Percentiles rank a stretch among this genome's conserved stretches.
phyloP scores from a whole-genome alignment of 2,797 vertebrate species.

The Rhadinocentrus ornatus region DNA sequence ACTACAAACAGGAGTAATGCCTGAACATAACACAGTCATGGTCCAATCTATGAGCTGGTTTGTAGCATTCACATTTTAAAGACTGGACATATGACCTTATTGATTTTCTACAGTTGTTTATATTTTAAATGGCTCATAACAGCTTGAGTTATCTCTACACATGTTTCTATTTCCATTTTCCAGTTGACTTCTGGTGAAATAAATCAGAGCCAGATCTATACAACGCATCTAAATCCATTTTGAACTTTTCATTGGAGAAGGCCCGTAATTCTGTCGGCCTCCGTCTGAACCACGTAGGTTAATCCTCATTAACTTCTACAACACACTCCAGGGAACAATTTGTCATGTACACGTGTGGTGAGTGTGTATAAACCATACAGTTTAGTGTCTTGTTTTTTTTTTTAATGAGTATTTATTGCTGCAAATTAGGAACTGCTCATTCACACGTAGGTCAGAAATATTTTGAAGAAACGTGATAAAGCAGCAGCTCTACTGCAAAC shows the following conservation, averaged over 20 bases:
- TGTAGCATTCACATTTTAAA: slow-evolving; percentile 18
- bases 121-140: slow-evolving; percentile 45
- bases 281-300: slow-evolving; percentile 47
- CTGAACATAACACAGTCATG: background rate
- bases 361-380: slow-evolving; percentile 17
- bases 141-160: slow-evolving; percentile 34
- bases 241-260: slow-evolving; percentile 18
- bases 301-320: slow-evolving; percentile 65
- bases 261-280: slow-evolving; percentile 25
- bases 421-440: slow-evolving; percentile 16
- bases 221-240: slow-evolving; percentile 29
- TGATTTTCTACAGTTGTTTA: slow-evolving; percentile 36
- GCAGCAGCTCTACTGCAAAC: background rate
- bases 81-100: slow-evolving; percentile 11
- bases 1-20: background rate
- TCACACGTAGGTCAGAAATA: slow-evolving; percentile 15
- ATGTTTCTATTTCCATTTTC: slow-evolving; percentile 43
- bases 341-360: slow-evolving; percentile 41
- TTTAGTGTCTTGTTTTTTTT: slow-evolving; percentile 2
- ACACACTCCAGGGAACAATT: slow-evolving; percentile 53
- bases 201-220: slow-evolving; percentile 41
- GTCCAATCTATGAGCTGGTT: slow-evolving; percentile 6
- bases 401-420: slow-evolving; percentile 28
- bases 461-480: slow-evolving; percentile 16
- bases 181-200: slow-evolving; percentile 31